Evolutionary conservation across 2,797 vertebrate genomes (phyloP), one percentile per base, ranked within the genome.

Genomic region (Bryconaethiops microstoma): DNA sequence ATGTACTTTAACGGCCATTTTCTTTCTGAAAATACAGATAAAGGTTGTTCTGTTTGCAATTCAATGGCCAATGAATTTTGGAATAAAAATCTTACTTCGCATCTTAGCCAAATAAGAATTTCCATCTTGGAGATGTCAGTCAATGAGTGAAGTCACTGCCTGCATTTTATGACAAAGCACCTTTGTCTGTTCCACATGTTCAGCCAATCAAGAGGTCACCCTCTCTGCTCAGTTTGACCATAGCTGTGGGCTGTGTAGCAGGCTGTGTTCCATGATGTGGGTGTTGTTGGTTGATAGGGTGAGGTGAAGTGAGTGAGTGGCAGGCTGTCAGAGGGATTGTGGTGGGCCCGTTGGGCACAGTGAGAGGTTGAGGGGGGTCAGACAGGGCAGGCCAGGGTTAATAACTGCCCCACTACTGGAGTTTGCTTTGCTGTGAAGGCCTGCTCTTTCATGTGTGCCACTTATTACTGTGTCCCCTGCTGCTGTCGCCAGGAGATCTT

Each of bases 371-470:
- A 83, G 57, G 19, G 74, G 76, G 75, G 74, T 87, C 79, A 85
- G 64, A 71, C 69, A 52, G 74, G 48, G 52, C 65, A 65, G 67
- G 81, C 89, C 90, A 90, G 78, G 82, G 90, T 87, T 90, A 92
- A 92, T 89, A 91, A 91, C 90, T 83, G 85, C 84, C 87, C 82
- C 82, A 79, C 77, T 77, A 79, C 83, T 80, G 80, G 84, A 87
- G 87, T 91, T 91, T 90, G 83, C 86, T 89, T 90, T 90, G 84
- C 87, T 67, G 70, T 78, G 85, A 91, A 83, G 86, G 86, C 84
- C 86, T 79, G 68, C 79, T 83, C 83, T 92, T 93, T 92, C 88
- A 93, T 92, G 88, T 91, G 78, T 87, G 86, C 87, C 85, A 87
- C 88, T 91, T 87, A 92, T 92, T 92, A 92, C 76, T 81, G 83